phyloP scores from a whole-genome alignment of 2,888 invertebrate genomes.

The Erebia epiphron region DNA sequence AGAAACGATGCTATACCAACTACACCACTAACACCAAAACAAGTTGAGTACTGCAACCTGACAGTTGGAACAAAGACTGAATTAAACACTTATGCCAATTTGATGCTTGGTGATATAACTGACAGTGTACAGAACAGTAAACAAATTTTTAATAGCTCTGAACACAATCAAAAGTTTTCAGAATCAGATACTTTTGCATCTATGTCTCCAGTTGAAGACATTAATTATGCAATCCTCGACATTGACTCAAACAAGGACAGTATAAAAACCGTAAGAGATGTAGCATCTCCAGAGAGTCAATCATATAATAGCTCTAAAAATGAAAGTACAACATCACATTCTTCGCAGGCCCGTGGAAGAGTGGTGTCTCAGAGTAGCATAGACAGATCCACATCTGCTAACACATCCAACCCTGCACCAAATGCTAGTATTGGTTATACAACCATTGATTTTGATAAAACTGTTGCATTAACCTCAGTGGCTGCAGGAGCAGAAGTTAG shows the following conservation, averaged over 20 bases:
- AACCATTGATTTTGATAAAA: conserved; percentile 97
- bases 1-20: conserved; percentile 59
- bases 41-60: conserved; percentile 71
- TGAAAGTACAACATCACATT: conserved; percentile 60
- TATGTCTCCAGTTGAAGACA: conserved; percentile 69
- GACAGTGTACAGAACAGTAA: conserved; percentile 61
- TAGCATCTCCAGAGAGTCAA: conserved; percentile 62
- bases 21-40: conserved; percentile 69
- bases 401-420: conserved; percentile 80
- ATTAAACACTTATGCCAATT: conserved; percentile 70
- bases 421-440: conserved; percentile 88
- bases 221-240: conserved; percentile 91
- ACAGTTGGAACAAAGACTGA: conserved; percentile 59
- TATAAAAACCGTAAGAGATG: conserved; percentile 51
- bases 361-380: conserved; percentile 66
- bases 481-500: conserved; percentile 85
- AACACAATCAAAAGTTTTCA: conserved; percentile 65
- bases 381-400: conserved; percentile 51
- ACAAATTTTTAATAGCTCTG: conserved; percentile 52
- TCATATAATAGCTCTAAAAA: conserved; percentile 62
- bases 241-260: conserved; percentile 84
- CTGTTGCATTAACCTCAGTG: conserved; percentile 93
- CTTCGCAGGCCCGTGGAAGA: conserved; percentile 59
- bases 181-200: conserved; percentile 74
- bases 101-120: conserved; percentile 64